These are phyloP conservation scores for Halictus rubicundus DNA, from an alignment of 1,140 invertebrate genomes.

Conservation along the genomic window DNA sequence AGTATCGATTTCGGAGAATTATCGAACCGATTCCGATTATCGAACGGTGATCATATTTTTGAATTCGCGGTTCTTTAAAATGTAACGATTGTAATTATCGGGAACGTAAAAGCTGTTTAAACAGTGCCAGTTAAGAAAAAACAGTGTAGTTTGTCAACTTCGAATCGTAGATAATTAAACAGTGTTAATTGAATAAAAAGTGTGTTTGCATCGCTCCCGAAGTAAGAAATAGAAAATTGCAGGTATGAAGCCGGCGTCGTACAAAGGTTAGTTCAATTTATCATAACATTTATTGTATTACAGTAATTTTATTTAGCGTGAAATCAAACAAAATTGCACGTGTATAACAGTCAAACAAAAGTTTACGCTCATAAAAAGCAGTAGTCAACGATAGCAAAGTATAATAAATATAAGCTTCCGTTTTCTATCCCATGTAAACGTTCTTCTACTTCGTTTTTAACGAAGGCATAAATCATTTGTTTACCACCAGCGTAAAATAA, in stretches of 20 bases:
- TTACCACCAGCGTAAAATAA: neutral
- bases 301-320: neutral
- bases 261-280: neutral
- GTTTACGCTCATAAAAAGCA: neutral
- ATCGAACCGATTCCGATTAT: conserved; percentile 15
- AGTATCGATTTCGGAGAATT: neutral
- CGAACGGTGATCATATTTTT: neutral
- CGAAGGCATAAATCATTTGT: neutral
- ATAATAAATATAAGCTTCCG: neutral
- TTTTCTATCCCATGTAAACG: too few species aligned
- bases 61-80: neutral
- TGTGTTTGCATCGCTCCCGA: neutral
- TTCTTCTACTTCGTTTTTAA: neutral
- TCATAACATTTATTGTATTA: neutral
- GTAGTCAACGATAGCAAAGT: neutral
- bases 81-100: too few species aligned
- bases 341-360: neutral
- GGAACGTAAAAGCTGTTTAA: neutral
- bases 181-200: neutral
- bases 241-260: too few species aligned
- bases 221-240: neutral
- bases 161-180: neutral
- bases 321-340: neutral
- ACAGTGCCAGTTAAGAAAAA: neutral
- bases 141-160: neutral